Base-by-base conservation (phyloP, 2,113 vertebrate species). In the Felis chaus region DNA sequence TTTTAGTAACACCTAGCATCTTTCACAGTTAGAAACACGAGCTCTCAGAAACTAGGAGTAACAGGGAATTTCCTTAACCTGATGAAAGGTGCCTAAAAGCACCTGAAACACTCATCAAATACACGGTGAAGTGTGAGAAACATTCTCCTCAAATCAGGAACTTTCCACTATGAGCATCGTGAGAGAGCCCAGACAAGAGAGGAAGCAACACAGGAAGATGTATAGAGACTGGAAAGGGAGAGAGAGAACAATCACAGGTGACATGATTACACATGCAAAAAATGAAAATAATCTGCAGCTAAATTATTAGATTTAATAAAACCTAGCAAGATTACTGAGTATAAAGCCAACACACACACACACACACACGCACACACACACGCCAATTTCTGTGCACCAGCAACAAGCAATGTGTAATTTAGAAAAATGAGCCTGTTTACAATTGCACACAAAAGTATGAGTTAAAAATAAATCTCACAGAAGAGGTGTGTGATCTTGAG, bases 201-300 rank as follows among this genome's bases (percentile, higher is more conserved):
- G 19, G 19, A 25, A 39, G 9, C 33, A 1, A 66, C 4, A 0
- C 4, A 4, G 14, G 36, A 11, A 41, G 11, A 2, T 16, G 19
- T 61, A 15, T 13, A 36, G 88, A 89, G 33, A 21, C n/a, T 15
- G 23, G 48, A n/a, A 45, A 19, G n/a, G 39, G 14, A 66, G 55
- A 19, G 11, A 55, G 16, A 9, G 36, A 18, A 45, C 53, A 71
- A 4, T 63, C 36, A 48, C 36, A 0, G 39, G 23, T 9, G 36
- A 55, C 19, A 19, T 8, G 50, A 57, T 8, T 3, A 7, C 18
- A 1, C n/a, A 45, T 1, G 7, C 48, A 89, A 31, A 65, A 41
- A 71, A 82, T 5, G 9, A n/a, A 78, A 68, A 48, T 45, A 9
- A 76, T 12, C 63, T 12, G 23, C 31, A 50, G 53, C 14, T 23